These are phyloP conservation scores for Nomada flava DNA, from an alignment of 2,888 invertebrate genomes.

Conservation along the genomic window DNA sequence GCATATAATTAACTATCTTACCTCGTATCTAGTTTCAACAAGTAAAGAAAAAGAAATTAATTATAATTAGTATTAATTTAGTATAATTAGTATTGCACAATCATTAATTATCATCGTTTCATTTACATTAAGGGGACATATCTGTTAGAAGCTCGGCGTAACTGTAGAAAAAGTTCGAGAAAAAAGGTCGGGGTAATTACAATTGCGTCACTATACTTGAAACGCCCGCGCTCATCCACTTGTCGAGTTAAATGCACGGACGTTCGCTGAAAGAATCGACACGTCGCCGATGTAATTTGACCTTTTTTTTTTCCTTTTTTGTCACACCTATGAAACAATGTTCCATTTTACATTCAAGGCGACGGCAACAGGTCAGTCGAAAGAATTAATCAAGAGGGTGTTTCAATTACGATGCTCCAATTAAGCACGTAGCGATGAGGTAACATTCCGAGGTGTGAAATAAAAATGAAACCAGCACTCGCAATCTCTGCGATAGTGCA, in stretches of 20 bases:
- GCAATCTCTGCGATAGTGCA: too few species aligned
- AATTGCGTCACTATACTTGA: conserved; percentile 4
- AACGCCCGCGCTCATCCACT: conserved; percentile 24
- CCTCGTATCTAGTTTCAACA: not conserved
- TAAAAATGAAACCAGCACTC: not conserved
- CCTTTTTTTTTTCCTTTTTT: conserved; percentile 22
- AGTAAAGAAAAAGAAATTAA: too few species aligned
- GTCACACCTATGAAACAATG: conserved; percentile 6
- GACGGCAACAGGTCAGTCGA: conserved; percentile 2
- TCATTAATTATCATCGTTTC: too few species aligned
- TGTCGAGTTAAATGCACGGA: not conserved
- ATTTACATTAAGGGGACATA: not conserved
- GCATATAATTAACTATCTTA: not conserved
- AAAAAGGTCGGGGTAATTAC: not conserved
- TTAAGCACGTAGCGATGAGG: conserved; percentile 13
- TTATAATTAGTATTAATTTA: too few species aligned
- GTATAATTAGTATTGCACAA: too few species aligned
- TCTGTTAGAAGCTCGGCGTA: not conserved
- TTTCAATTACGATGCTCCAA: conserved; percentile 27
- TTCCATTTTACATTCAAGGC: conserved; percentile 13
- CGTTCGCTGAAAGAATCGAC: not conserved
- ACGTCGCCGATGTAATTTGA: conserved; percentile 13
- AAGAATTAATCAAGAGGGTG: conserved; percentile 20
- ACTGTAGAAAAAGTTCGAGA: not conserved
- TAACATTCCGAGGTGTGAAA: conserved; percentile 11